Conservation (phyloP, 2,113 vertebrate species). For the Rhegmatorhina hoffmannsi region DNA sequence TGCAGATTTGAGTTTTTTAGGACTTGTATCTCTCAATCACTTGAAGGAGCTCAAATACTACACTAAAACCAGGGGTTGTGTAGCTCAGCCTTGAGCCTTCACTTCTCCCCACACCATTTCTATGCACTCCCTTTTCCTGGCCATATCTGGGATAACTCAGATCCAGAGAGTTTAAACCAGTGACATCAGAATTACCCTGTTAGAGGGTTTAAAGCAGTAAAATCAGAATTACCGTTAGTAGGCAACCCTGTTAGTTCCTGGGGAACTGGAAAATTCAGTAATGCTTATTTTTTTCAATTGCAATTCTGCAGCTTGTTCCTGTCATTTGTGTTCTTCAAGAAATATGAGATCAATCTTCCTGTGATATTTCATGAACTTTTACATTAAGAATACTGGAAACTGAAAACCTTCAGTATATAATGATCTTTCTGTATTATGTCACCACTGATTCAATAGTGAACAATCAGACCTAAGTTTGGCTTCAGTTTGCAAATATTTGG, state of each 20-base stretch:
- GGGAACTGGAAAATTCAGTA: neutral
- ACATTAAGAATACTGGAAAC: neutral
- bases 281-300: neutral
- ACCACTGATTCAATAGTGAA: neutral
- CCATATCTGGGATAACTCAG: neutral
- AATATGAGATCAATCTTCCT: neutral
- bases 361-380: neutral
- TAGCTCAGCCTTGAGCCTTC: neutral
- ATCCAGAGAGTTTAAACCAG: neutral
- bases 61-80: neutral
- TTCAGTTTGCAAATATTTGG: neutral
- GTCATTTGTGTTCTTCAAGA: neutral
- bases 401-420: neutral
- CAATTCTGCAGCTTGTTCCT: neutral
- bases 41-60: neutral
- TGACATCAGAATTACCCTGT: neutral
- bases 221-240: too few species aligned
- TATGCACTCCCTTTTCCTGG: neutral
- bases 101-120: neutral
- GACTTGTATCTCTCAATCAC: neutral
- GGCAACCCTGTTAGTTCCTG: neutral
- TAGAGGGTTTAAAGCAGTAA: too few species aligned
- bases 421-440: neutral
- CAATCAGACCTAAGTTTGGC: neutral
- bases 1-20: neutral